Evolutionary conservation across 2,113 vertebrate genomes (phyloP).

Genomic region (Peromyscus polionotus): DNA sequence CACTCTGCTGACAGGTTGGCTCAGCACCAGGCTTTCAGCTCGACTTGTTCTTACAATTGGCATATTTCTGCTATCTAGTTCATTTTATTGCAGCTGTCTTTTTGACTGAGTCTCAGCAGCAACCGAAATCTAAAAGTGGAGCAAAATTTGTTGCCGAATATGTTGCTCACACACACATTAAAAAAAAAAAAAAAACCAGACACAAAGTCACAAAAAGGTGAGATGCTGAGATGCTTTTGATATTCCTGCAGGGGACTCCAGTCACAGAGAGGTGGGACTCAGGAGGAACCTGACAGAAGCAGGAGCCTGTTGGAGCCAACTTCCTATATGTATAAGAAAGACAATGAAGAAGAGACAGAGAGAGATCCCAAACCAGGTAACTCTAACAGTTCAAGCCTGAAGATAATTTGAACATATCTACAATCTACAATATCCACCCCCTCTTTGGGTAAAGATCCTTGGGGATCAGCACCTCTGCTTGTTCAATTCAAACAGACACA

Average conservation of each 20-base stretch:
- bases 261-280: background rate
- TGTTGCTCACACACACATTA: background rate
- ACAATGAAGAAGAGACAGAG: background rate
- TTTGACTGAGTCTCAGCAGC: background rate
- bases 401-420: background rate
- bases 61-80: constrained; percentile 29
- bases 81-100: constrained; percentile 41
- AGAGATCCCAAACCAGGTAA: constrained; percentile 24
- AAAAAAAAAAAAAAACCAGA: no score
- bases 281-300: background rate
- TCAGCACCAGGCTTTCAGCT: background rate
- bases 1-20: background rate
- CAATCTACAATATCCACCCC: background rate
- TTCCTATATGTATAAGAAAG: background rate
- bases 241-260: background rate
- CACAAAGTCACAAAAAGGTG: background rate
- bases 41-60: constrained; percentile 26
- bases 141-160: background rate
- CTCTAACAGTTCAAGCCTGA: background rate
- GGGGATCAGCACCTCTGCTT: no score
- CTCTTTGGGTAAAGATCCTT: background rate
- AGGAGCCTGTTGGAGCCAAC: background rate
- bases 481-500: constrained; percentile 1
- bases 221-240: background rate
- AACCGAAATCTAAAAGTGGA: constrained; percentile 15